phyloP scores from a whole-genome alignment of 2,888 invertebrate species.

The Hirtodrosophila duncani region DNA sequence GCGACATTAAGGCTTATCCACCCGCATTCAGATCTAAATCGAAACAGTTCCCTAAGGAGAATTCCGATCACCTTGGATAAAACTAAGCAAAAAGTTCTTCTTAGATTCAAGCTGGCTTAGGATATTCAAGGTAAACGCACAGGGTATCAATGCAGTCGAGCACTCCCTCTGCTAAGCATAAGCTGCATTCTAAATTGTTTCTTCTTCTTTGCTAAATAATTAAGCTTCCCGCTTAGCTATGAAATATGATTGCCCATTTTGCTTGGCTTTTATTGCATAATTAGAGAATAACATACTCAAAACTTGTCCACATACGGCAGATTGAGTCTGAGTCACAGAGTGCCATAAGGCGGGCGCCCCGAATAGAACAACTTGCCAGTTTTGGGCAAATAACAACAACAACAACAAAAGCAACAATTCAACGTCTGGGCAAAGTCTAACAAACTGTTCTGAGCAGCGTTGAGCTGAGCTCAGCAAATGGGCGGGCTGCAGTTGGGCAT shows the following conservation, averaged over 20 bases:
- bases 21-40: no score
- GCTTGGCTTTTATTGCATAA: conserved; percentile 49
- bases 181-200: no score
- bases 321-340: conserved; percentile 13
- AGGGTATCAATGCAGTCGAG: no score
- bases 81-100: no score
- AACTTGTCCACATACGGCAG: conserved; percentile 1
- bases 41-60: no score
- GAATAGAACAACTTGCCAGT: conserved; percentile 54
- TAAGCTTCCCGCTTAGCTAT: no score
- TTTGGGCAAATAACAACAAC: conserved; percentile 28
- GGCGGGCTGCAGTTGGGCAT: conserved; percentile 1
- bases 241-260: conserved; percentile 24
- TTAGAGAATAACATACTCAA: conserved; percentile 34
- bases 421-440: conserved; percentile 24
- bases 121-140: no score
- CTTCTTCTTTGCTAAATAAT: no score
- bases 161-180: no score
- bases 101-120: no score
- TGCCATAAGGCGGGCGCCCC: conserved; percentile 5
- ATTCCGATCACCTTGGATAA: no score
- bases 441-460: conserved; percentile 3
- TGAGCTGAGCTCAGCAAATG: neutral
- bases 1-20: no score
- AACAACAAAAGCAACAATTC: conserved; percentile 4